Evolutionary conservation across 2,888 invertebrate genomes (phyloP), one percentile per base, ranked within the genome.

Genomic region (Diarsia rubi): DNA sequence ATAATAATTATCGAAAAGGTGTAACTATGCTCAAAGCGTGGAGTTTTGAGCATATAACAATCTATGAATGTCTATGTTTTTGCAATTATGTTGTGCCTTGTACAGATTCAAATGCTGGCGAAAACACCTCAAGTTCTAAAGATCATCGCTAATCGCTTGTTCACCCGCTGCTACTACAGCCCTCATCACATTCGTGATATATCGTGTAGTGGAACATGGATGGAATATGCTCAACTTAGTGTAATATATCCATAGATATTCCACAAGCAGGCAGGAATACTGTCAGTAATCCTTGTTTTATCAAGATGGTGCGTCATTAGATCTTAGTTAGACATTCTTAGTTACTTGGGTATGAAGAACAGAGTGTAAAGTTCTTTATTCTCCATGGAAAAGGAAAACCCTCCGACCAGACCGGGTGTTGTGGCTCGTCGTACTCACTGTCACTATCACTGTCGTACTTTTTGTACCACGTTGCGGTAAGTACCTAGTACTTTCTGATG

Each of bases 221-320:
- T 67, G 60, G 65, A 76, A 85, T 84, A 73, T 68, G 70, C 79
- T 76, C 69, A 78, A 65, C 47, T 66, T 45, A 63, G 70, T 65
- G 52, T 47, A 67, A 37, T 63, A 49, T 71, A 65, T 68, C 70
- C 69, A 69, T 76, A 74, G 66, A 78, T 78, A 79, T 73, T 76
- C 52, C 62, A 74, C 66, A 63, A 69, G 57, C 52, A 60, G 37
- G 8, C 12, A 54, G n/a, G 54, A 69, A 68, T 65, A 57, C 16
- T 24, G 59, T 57, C 42, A 0, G 57, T 66, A 45, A 65, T 72
- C 49, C 57, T 37, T 69, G 27, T 3, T 79, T 45, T 73, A 31
- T 16, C 9, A 37, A 69, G 12, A 8, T 45, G 21, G 6, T 4
- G n/a, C 16, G 45, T 63, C 71, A 63, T 69, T 47, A 49, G 31